Conservation (phyloP, 1,140 invertebrate genomes). For the Camponotus vicinus region DNA sequence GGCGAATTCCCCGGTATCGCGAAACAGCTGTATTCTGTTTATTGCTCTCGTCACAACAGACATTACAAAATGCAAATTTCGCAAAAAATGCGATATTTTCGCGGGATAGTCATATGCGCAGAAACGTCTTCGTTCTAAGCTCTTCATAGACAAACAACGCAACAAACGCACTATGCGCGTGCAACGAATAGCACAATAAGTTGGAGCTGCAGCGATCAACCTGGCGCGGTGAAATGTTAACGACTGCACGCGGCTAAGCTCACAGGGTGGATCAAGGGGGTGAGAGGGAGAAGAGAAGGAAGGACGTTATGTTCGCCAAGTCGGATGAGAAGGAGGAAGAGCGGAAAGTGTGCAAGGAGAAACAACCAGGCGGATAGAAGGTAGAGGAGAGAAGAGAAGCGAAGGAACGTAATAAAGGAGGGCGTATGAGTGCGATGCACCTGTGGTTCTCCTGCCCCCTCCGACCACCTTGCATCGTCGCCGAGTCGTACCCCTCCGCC, state of each 20-base stretch:
- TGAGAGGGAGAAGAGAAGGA: conserved; percentile 27
- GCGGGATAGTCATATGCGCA: conserved; percentile 35
- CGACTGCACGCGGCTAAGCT: conserved; percentile 61
- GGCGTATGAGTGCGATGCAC: conserved; percentile 80
- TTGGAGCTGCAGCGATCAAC: conserved; percentile 60
- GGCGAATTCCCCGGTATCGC: neutral
- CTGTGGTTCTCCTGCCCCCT: conserved; percentile 72
- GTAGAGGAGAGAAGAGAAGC: conserved; percentile 65
- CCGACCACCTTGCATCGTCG: conserved; percentile 17
- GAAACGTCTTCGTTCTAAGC: conserved; percentile 38
- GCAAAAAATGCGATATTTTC: conserved; percentile 64
- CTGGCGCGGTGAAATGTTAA: conserved; percentile 70
- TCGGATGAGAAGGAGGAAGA: conserved; percentile 47
- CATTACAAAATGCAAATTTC: too few species aligned
- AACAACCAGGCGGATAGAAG: conserved; percentile 9
- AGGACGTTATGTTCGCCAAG: conserved; percentile 53
- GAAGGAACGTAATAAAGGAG: conserved; percentile 72
- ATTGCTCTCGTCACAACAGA: neutral
- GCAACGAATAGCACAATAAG: conserved; percentile 58
- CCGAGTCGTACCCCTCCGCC: conserved; percentile 9
- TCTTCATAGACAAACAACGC: neutral
- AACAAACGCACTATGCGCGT: conserved; percentile 45
- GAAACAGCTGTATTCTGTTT: conserved; percentile 11
- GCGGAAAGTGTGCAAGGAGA: conserved; percentile 27
- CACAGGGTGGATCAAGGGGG: conserved; percentile 18